A percentile compares a stretch with the other conserved stretches of the same genome.
Evolutionary conservation across 2,113 vertebrate species (phyloP).

Genomic region (Monarcha castaneiventris): DNA sequence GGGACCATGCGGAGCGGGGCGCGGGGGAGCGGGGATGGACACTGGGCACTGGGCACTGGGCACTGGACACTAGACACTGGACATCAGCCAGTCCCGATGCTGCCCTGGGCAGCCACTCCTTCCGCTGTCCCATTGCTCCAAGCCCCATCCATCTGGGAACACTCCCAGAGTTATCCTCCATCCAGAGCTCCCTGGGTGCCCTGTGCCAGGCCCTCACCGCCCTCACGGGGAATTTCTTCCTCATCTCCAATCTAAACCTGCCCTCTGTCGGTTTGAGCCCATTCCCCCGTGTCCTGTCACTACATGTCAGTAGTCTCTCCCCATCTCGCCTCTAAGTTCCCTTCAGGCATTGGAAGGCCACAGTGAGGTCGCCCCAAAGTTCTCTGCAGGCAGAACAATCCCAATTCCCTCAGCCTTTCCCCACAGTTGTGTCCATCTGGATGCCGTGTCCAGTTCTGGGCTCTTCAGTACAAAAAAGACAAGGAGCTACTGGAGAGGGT

Average conservation of each 20-base stretch:
- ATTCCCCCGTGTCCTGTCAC: neutral
- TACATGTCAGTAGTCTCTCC: fast-evolving
- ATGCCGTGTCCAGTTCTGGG: fast-evolving
- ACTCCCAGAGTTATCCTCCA: neutral
- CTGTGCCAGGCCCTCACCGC: neutral
- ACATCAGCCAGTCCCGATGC: no score
- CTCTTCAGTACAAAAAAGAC: neutral
- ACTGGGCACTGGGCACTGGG: no score
- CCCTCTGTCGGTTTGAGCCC: neutral
- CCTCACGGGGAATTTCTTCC: neutral
- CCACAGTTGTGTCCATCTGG: fast-evolving
- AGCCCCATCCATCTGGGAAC: neutral
- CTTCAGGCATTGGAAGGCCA: neutral
- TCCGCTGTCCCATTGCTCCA: fast-evolving
- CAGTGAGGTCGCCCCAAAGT: fast-evolving
- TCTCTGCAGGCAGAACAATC: neutral
- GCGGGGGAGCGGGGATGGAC: neutral
- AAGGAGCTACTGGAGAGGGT: neutral
- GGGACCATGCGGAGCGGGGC: neutral
- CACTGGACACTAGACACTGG: no score
- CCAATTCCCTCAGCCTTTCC: neutral
- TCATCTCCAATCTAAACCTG: fast-evolving
- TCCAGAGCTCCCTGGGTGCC: neutral
- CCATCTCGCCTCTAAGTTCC: neutral
- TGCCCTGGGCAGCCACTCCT: no score